Conservation (phyloP, 1,140 invertebrate genomes). For the Andricus grossulariae region DNA sequence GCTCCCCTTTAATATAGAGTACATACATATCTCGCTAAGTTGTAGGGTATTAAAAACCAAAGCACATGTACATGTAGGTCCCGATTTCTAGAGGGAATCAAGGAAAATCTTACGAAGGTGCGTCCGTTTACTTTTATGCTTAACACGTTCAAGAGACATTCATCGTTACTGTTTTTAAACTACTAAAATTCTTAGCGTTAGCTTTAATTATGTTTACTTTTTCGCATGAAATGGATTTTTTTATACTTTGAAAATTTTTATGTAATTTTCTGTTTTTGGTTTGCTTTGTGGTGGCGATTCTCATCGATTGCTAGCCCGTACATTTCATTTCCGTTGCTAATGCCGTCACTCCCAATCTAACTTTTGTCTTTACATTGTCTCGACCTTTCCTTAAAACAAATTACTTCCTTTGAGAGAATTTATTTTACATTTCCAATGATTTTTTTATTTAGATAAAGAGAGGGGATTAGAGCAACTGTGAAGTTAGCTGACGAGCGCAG, state of each 20-base stretch:
- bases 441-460: not conserved
- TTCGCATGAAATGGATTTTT: conserved; percentile 33
- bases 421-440: not conserved
- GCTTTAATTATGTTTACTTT: conserved; percentile 50
- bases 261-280: conserved; percentile 14
- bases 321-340: not conserved
- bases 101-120: conserved; percentile 48
- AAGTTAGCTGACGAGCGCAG: too few species aligned
- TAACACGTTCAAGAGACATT: conserved; percentile 53
- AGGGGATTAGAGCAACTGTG: not conserved
- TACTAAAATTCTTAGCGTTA: conserved; percentile 51
- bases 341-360: not conserved
- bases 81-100: conserved; percentile 35
- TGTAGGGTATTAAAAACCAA: conserved; percentile 39
- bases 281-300: conserved; percentile 2
- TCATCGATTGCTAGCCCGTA: not conserved
- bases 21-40: conserved; percentile 54
- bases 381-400: not conserved
- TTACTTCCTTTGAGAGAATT: not conserved
- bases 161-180: conserved; percentile 44
- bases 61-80: conserved; percentile 42
- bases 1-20: conserved; percentile 54
- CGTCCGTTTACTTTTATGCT: conserved; percentile 46
- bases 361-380: not conserved
- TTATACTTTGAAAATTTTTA: conserved; percentile 24